Conservation (phyloP, 2,797 vertebrate genomes). For the Darevskia mixta region DNA sequence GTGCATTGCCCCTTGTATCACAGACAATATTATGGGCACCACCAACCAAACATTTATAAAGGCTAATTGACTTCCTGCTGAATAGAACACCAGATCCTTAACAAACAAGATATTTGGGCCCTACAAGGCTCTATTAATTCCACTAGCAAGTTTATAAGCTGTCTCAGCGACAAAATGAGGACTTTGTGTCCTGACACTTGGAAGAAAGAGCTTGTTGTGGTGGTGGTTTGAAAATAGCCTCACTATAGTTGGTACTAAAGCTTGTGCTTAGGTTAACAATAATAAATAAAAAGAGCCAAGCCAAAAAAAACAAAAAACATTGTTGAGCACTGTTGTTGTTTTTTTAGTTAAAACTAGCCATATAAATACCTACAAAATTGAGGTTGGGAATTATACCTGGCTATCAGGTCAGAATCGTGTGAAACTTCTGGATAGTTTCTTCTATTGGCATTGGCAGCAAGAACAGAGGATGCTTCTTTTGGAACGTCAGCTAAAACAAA, state of each 20-base stretch:
- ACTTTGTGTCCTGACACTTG: not conserved
- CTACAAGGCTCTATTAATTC: slow-evolving; percentile 41
- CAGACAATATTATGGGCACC: not conserved
- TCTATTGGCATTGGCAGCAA: slow-evolving; percentile 87
- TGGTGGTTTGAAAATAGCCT: not conserved
- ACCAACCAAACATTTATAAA: slow-evolving; percentile 34
- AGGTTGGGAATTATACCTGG: slow-evolving; percentile 81
- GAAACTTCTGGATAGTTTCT: slow-evolving; percentile 86
- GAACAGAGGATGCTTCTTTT: slow-evolving; percentile 82
- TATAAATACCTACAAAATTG: not conserved
- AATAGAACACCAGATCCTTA: slow-evolving; percentile 15
- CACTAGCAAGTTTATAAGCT: slow-evolving; percentile 21
- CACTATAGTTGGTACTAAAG: not conserved
- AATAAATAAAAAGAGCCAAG: not conserved
- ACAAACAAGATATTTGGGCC: not conserved
- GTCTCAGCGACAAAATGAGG: slow-evolving; percentile 45
- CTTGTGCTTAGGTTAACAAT: not conserved
- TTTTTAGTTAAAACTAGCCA: not conserved
- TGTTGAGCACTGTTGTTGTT: not conserved
- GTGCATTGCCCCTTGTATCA: not conserved
- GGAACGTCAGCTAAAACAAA: slow-evolving; percentile 76
- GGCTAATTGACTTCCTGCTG: slow-evolving; percentile 31
- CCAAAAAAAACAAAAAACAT: not conserved
- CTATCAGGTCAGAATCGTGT: slow-evolving; percentile 83
- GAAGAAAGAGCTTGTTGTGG: not conserved